Evolutionary conservation across 2,888 invertebrate species (phyloP), one percentile per base, ranked within the genome.

Genomic region (Melieria picta): DNA sequence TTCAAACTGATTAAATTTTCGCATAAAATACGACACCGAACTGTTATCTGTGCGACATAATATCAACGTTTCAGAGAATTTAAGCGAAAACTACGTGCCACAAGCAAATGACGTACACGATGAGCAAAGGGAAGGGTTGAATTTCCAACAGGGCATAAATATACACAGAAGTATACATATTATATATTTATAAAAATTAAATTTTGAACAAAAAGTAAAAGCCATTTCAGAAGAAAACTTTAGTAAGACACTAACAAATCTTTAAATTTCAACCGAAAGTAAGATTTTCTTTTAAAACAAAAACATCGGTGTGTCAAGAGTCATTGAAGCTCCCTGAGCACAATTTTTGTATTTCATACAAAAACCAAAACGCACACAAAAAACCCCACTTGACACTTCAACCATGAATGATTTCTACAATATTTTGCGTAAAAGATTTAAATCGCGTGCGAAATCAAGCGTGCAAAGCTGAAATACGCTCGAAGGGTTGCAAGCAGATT

Each of bases 401-500:
- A 78, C 78, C 80, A 78, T 77, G 81, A 82, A 81, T 82, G 83
- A 83, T 82, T 80, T 80, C 78, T 73, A 82, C 83, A 83, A 82
- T 82, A 83, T 82, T 82, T 83, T 75, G 77, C 78, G 78, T 80
- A 82, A 83, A 78, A 81, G 82, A 81, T 82, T 82, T 81, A 81
- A 82, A 83, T 78, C 82, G 80, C 76, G 74, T 75, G 77, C 74
- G 76, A 82, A 80, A 70, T 74, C 71, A 65, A 72, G 74, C 73
- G 72, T 65, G 63, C 55, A 72, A 67, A 66, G 63, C 52, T 65
- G 46, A 16, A 67, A 81, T 81, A 83, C 81, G 82, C 80, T 80
- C 78, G 79, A 81, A 81, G 82, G 80, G 83, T 79, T 81, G 79
- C 80, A 80, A 83, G 81, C 83, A 82, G 80, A 81, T 81, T 81